phyloP scores from a whole-genome alignment of 2,888 invertebrate species.

The Drosophila greeni region DNA sequence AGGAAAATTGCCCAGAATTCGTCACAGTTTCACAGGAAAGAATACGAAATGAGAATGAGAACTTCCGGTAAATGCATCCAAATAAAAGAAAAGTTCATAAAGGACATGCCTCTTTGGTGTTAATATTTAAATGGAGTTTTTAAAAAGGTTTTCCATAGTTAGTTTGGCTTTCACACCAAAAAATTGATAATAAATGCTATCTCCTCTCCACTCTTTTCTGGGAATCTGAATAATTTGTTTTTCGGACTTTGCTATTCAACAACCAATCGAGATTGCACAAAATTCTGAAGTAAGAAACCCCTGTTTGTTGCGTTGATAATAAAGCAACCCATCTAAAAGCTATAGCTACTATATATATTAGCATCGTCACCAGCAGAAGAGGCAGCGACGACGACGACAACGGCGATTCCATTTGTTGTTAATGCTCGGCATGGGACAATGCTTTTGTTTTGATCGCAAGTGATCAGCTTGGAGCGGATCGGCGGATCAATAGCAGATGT shows the following conservation, averaged over 20 bases:
- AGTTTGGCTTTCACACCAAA: neutral
- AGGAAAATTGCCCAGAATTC: conserved; percentile 18
- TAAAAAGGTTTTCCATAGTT: neutral
- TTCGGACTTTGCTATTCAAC: conserved; percentile 7
- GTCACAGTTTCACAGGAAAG: conserved; percentile 35
- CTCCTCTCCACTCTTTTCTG: too few relatives aligned
- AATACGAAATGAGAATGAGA: neutral
- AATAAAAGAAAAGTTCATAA: neutral
- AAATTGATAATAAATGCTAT: neutral
- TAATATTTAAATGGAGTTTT: neutral
- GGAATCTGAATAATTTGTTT: neutral
- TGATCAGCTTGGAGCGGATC: conserved; percentile 17
- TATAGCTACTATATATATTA: conserved; percentile 8
- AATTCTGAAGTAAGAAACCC: conserved; percentile 4
- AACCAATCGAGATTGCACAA: conserved; percentile 1
- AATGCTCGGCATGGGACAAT: conserved; percentile 51
- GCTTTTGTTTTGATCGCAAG: conserved; percentile 61
- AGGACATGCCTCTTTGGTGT: neutral
- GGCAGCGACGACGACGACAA: conserved; percentile 6
- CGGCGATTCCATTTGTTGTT: conserved; percentile 18
- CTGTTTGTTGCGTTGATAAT: conserved; percentile 2
- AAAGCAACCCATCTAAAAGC: conserved; percentile 11
- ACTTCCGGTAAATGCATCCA: neutral
- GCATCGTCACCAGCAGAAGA: conserved; percentile 14
- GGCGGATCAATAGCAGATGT: conserved; percentile 28